A percentile compares a stretch with the other conserved stretches of the same genome.
These are phyloP conservation scores for Mimachlamys varia DNA, from an alignment of 2,888 invertebrate species.

Conservation along the genomic window DNA sequence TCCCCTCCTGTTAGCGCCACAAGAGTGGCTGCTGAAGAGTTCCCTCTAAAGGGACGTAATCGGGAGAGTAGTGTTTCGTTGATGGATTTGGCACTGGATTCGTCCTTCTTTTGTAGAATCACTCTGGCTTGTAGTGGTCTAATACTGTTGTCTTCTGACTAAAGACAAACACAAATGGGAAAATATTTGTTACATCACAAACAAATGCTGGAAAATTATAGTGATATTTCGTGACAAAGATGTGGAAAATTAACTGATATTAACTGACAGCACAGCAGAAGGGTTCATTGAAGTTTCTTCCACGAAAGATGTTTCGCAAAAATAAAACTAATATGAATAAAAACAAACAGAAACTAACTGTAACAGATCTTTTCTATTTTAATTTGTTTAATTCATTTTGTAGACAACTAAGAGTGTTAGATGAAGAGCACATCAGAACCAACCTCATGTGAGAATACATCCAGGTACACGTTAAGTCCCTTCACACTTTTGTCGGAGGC, in stretches of 20 bases:
- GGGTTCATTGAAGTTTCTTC: too few relatives aligned
- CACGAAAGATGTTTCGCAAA: too few relatives aligned
- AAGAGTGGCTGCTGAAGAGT: conserved; percentile 74
- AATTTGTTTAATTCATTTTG: too few relatives aligned
- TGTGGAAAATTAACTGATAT: too few relatives aligned
- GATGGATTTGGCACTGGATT: conserved; percentile 69
- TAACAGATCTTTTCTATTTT: too few relatives aligned
- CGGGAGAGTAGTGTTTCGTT: conserved; percentile 78
- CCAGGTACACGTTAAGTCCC: conserved; percentile 74
- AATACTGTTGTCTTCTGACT: conserved; percentile 58
- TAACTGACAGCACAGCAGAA: too few relatives aligned
- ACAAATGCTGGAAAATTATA: too few relatives aligned
- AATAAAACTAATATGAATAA: too few relatives aligned
- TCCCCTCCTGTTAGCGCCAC: conserved; percentile 77
- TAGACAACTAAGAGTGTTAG: neutral
- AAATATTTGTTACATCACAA: too few relatives aligned
- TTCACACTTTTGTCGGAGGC: conserved; percentile 73
- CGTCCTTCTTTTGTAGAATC: conserved; percentile 76
- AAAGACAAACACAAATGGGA: conserved; percentile 37
- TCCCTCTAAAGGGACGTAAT: conserved; percentile 76
- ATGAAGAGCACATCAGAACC: neutral
- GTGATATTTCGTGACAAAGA: too few relatives aligned
- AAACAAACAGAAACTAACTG: too few relatives aligned
- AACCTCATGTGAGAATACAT: conserved; percentile 74
- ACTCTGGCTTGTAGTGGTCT: conserved; percentile 60